These are phyloP conservation scores for Pygocentrus nattereri DNA, from an alignment of 2,797 vertebrate genomes.

Conservation along the genomic window DNA sequence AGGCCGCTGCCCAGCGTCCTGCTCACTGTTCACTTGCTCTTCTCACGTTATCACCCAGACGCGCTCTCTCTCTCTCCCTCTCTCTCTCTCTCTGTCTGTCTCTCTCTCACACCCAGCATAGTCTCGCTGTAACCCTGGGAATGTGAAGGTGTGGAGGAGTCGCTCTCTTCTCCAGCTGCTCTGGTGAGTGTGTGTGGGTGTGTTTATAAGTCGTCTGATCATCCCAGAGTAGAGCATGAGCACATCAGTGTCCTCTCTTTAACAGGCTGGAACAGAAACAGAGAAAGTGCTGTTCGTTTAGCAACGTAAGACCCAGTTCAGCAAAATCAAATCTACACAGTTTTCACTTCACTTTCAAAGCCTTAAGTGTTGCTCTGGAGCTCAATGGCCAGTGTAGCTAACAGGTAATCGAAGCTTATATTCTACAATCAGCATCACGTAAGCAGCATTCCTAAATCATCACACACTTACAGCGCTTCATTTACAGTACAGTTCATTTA, in stretches of 20 bases:
- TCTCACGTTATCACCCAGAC: no score
- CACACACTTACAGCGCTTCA: no score
- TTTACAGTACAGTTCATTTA: no score
- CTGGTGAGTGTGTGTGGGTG: background rate
- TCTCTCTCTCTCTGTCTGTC: no score
- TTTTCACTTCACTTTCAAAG: background rate
- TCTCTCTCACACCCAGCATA: background rate
- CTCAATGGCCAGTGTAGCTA: no score
- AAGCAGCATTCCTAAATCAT: no score
- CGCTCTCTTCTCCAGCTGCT: constrained; percentile 43
- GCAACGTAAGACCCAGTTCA: background rate
- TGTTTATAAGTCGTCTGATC: constrained; percentile 4
- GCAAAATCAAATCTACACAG: background rate
- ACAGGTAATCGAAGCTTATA: no score
- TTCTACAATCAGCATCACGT: no score
- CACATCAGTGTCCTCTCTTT: constrained; percentile 12
- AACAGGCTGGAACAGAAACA: constrained; percentile 23
- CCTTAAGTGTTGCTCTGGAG: no score
- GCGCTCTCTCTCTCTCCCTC: no score
- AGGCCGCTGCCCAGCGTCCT: background rate
- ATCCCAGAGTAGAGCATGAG: constrained; percentile 22
- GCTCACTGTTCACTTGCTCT: no score
- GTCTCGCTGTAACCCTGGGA: constrained; percentile 45
- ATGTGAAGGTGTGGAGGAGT: constrained; percentile 47
- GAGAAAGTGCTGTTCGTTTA: background rate